Percentiles rank a stretch among this genome's conserved stretches.
phyloP scores from a whole-genome alignment of 2,113 vertebrate species.

The Pavo muticus region DNA sequence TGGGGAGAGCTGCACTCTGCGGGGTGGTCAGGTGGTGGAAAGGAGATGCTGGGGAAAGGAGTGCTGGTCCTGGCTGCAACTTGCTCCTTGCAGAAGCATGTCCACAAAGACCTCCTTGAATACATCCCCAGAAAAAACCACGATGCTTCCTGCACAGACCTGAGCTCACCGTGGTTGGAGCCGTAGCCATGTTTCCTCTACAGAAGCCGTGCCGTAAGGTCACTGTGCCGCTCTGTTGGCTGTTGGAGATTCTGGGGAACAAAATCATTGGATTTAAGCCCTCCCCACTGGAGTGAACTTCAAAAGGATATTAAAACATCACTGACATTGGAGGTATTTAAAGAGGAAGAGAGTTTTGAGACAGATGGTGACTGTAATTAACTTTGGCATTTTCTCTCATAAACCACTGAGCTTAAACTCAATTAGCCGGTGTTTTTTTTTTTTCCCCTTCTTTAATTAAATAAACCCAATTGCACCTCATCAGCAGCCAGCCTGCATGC shows the following conservation, averaged over 20 bases:
- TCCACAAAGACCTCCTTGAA: background rate
- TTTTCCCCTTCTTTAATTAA: background rate
- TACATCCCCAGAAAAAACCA: background rate
- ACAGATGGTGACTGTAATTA: conserved; percentile 59
- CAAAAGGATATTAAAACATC: conserved; percentile 41
- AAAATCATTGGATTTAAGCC: background rate
- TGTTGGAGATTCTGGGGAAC: background rate
- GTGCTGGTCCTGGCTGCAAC: background rate
- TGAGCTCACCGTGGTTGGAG: conserved; percentile 26
- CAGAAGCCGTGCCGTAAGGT: conserved; percentile 4
- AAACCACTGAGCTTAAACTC: conserved; percentile 25
- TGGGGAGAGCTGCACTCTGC: background rate
- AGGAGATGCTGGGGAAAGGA: background rate
- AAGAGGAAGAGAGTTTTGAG: conserved; percentile 18
- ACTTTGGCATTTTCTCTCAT: conserved; percentile 27
- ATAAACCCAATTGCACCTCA: conserved; percentile 17
- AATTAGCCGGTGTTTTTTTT: background rate
- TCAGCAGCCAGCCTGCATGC: background rate
- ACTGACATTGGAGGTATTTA: conserved; percentile 21
- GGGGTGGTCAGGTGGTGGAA: background rate
- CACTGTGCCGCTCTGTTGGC: background rate
- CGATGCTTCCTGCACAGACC: background rate
- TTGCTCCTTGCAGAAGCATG: background rate
- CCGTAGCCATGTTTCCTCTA: background rate
- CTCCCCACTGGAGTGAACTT: background rate